Evolutionary conservation across 2,888 invertebrate genomes (phyloP).

Genomic region (Cephus pygmeus): DNA sequence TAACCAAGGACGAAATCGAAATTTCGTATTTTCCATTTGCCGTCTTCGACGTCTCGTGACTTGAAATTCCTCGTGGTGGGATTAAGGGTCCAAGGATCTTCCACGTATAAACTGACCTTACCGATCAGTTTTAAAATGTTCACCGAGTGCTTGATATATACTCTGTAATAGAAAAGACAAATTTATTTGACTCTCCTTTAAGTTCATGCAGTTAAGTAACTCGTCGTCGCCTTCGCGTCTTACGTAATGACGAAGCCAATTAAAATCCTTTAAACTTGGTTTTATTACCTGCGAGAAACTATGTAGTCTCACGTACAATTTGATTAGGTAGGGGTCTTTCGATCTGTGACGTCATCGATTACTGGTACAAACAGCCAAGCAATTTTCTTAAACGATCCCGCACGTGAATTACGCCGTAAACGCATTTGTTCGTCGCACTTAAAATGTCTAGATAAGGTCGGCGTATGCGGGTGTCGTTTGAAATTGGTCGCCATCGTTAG

Average conservation of each 20-base stretch:
- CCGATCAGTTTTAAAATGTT: not conserved
- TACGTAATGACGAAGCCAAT: not conserved
- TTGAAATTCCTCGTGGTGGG: not conserved
- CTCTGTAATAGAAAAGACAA: not conserved
- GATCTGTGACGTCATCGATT: not conserved
- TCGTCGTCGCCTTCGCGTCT: not conserved
- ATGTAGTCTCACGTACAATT: not conserved
- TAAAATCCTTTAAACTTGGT: not conserved
- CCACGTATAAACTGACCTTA: not conserved
- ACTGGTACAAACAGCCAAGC: not conserved
- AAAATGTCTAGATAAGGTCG: not conserved
- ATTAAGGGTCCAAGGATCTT: not conserved
- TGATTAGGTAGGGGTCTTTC: not conserved
- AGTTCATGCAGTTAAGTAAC: not conserved
- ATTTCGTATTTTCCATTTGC: not conserved
- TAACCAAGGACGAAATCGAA: not conserved
- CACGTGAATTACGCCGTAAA: not conserved
- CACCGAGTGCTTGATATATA: not conserved
- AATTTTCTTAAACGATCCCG: not conserved
- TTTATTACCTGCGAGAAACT: not conserved
- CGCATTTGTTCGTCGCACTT: not conserved
- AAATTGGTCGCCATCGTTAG: not conserved
- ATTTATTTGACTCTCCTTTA: not conserved
- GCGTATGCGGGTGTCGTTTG: not conserved
- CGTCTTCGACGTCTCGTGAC: not conserved